phyloP scores from a whole-genome alignment of 2,888 invertebrate genomes.

The Anticlea derivata region DNA sequence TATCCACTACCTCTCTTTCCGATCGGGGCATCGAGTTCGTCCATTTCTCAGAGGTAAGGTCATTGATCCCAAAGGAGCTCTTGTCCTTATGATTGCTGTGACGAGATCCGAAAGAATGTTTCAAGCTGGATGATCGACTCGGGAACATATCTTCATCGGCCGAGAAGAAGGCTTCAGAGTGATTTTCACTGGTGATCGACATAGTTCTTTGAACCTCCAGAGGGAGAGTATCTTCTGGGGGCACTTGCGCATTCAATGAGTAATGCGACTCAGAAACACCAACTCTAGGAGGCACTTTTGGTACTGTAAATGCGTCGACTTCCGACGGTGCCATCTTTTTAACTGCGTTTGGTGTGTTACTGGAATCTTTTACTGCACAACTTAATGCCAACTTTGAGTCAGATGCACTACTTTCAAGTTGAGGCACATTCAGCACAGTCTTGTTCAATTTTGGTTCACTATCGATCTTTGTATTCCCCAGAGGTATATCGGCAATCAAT shows the following conservation, averaged over 20 bases:
- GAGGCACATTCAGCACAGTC: conserved; percentile 81
- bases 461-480: conserved; percentile 85
- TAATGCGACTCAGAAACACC: conserved; percentile 87
- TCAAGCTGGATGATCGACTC: conserved; percentile 87
- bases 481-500: conserved; percentile 86
- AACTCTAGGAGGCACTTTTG: conserved; percentile 76
- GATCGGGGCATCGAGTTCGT: conserved; percentile 65
- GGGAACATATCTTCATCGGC: conserved; percentile 94
- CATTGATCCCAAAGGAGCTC: conserved; percentile 82
- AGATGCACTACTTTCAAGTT: conserved; percentile 91
- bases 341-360: conserved; percentile 42
- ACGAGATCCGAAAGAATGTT: conserved; percentile 84
- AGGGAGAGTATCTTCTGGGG: conserved; percentile 83
- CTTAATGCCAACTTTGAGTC: conserved; percentile 93
- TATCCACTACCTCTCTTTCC: conserved; percentile 52
- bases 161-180: conserved; percentile 96
- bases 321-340: conserved; percentile 61
- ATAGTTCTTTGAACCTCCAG: conserved; percentile 91
- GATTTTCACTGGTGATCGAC: conserved; percentile 95
- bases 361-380: conserved; percentile 85
- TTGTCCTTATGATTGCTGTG: conserved; percentile 78
- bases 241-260: conserved; percentile 83
- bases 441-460: conserved; percentile 88
- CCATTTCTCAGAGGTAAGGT: conserved; percentile 72
- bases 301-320: conserved; percentile 61